Conservation (phyloP, 2,113 vertebrate genomes). For the Hirundichthys speculiger region DNA sequence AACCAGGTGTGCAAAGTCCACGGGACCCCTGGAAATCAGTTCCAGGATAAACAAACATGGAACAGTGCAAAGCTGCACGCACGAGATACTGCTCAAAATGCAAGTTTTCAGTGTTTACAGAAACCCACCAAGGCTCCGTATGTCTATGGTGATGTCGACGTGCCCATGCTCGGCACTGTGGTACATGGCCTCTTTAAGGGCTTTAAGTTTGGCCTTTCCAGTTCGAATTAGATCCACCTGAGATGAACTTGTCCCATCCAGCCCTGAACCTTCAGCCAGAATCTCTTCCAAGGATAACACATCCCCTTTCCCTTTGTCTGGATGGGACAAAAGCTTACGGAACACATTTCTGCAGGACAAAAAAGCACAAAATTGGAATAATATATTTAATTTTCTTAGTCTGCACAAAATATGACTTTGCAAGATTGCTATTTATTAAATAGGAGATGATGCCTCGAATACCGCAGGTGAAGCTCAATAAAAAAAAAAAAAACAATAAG, state of each 20-base stretch:
- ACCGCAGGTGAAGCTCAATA: not conserved
- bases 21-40: slow-evolving; percentile 83
- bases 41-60: not conserved
- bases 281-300: slow-evolving; percentile 98
- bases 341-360: slow-evolving; percentile 89
- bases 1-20: slow-evolving; percentile 97
- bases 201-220: slow-evolving; percentile 95
- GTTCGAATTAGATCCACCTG: slow-evolving; percentile 87
- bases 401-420: not conserved
- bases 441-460: too few species aligned
- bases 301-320: slow-evolving; percentile 93
- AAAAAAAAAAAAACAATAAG: not conserved
- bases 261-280: slow-evolving; percentile 91
- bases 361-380: not conserved
- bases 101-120: not conserved
- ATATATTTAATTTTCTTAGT: not conserved
- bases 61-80: not conserved
- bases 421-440: not conserved
- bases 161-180: slow-evolving; percentile 96
- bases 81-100: not conserved
- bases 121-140: slow-evolving; percentile 91
- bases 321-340: slow-evolving; percentile 93
- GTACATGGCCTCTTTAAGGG: slow-evolving; percentile 97
- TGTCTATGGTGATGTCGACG: slow-evolving; percentile 96
- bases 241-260: slow-evolving; percentile 84